Evolutionary conservation across 2,888 invertebrate genomes (phyloP), one percentile per base, ranked within the genome.

Genomic region (Tortrix viridana): DNA sequence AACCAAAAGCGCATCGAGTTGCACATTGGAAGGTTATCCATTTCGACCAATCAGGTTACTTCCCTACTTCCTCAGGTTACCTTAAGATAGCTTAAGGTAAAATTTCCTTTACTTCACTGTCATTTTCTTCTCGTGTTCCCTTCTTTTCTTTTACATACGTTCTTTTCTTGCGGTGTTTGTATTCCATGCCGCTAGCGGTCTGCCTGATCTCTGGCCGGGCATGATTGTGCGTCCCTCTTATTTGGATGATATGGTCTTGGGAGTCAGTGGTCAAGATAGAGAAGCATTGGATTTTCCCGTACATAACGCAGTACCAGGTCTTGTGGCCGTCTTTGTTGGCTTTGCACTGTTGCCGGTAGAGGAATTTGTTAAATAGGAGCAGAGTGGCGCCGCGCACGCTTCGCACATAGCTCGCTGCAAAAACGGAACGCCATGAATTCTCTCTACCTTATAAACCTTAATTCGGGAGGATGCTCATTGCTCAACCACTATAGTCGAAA

Each of bases 271-370:
- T 76, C 2, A 84, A 65, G 16, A 74, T 69, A 0, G 80, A 75
- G 1, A 69, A 67, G 53, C 85, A 85, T 43, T 79, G 77, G 7
- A 48, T 61, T 5, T 66, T 67, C 18, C 65, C 60, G 18, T 84
- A 84, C 80, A 77, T 82, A 0, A 75, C 72, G 54, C 84, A 84
- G 67, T 84, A 81, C 81, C 83, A 84, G 2, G 74, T 75, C 22
- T 65, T 76, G 18, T 55, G 54, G 1, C 84, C 84, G 0, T 76
- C 79, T 47, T 62, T 79, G 3, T 69, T 75, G 0, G 79, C 65
- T 65, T 77, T 84, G 59, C 72, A 73, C 53, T 77, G 81, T 41
- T 73, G 74, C 14, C 84, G 75, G 60, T 72, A 83, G 2, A 84
- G 57, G 18, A 65, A 75, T 0, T 70, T 66, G 52, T 71, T 69